A percentile compares a stretch with the other conserved stretches of the same genome.
These are phyloP conservation scores for Eilema griseolum DNA, from an alignment of 2,888 invertebrate species.

Conservation along the genomic window DNA sequence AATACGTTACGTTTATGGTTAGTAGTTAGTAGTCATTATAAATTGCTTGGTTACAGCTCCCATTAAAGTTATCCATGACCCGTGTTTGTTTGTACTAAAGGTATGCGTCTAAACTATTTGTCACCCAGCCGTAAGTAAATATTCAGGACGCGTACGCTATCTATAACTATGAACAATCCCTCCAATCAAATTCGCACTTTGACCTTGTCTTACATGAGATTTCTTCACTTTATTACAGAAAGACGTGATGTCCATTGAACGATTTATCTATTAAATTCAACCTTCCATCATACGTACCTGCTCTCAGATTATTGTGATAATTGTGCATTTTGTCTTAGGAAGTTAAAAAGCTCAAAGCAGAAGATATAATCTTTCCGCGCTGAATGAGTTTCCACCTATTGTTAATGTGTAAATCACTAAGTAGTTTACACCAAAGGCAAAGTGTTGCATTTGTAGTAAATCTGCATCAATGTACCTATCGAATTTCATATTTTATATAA, in stretches of 20 bases:
- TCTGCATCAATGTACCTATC: too few relatives aligned
- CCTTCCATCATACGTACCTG: conserved; percentile 18
- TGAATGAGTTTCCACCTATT: conserved; percentile 28
- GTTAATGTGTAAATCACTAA: not conserved
- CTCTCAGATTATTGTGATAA: conserved; percentile 33
- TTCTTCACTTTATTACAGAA: conserved; percentile 33
- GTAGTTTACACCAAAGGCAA: not conserved
- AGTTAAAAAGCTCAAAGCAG: conserved; percentile 28
- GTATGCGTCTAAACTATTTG: conserved; percentile 39
- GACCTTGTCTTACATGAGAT: conserved; percentile 38
- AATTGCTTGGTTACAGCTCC: conserved; percentile 35
- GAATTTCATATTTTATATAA: too few relatives aligned
- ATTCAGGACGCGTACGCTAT: conserved; percentile 54
- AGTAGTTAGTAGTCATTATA: conserved; percentile 17
- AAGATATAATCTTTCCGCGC: conserved; percentile 40
- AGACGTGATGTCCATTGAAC: conserved; percentile 36
- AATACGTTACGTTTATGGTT: conserved; percentile 10
- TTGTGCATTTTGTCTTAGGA: conserved; percentile 18
- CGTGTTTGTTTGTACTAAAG: conserved; percentile 16
- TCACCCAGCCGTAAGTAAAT: conserved; percentile 38
- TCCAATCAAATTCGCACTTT: conserved; percentile 36
- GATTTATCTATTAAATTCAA: conserved; percentile 31
- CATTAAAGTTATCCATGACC: conserved; percentile 46
- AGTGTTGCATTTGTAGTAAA: not conserved
- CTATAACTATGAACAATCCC: conserved; percentile 23